phyloP scores from a whole-genome alignment of 2,888 invertebrate genomes.

The Helicoverpa assulta region DNA sequence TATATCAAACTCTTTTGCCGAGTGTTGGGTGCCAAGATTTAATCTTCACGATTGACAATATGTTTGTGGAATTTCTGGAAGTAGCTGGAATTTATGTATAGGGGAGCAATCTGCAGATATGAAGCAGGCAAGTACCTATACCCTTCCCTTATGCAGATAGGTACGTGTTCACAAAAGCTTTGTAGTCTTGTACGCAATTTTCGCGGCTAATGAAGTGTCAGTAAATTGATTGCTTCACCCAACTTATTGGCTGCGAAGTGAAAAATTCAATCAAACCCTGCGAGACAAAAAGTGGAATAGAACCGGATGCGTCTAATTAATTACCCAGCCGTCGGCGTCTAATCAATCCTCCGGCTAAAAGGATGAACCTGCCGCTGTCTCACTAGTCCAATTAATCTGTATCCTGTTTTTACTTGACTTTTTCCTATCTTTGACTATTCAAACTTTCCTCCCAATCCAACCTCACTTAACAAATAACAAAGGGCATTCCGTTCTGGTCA shows the following conservation, averaged over 20 bases:
- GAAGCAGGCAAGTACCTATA: not conserved
- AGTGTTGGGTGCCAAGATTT: too few relatives aligned
- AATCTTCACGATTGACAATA: too few relatives aligned
- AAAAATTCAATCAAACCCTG: slow-evolving; percentile 71
- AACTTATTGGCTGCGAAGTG: slow-evolving; percentile 55
- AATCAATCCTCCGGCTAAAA: slow-evolving; percentile 74
- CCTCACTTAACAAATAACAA: slow-evolving; percentile 45
- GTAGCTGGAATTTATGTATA: too few relatives aligned
- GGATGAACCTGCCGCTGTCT: slow-evolving; percentile 67
- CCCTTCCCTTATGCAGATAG: not conserved
- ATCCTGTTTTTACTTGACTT: slow-evolving; percentile 63
- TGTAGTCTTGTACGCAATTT: slow-evolving; percentile 30
- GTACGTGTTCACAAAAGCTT: slow-evolving; percentile 11
- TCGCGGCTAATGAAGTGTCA: slow-evolving; percentile 42
- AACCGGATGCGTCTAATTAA: slow-evolving; percentile 76
- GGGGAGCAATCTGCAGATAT: too few relatives aligned
- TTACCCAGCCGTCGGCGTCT: slow-evolving; percentile 71
- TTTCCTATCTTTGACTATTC: slow-evolving; percentile 48
- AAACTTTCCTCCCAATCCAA: slow-evolving; percentile 51
- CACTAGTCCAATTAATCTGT: slow-evolving; percentile 65
- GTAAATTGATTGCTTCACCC: slow-evolving; percentile 52
- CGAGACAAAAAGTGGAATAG: slow-evolving; percentile 72
- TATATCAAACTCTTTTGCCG: too few relatives aligned
- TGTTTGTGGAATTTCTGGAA: too few relatives aligned
- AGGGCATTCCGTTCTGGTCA: slow-evolving; percentile 23